Percentiles rank a stretch among this genome's conserved stretches.
phyloP scores from a whole-genome alignment of 1,140 invertebrate genomes.

The Sycobia sp. region DNA sequence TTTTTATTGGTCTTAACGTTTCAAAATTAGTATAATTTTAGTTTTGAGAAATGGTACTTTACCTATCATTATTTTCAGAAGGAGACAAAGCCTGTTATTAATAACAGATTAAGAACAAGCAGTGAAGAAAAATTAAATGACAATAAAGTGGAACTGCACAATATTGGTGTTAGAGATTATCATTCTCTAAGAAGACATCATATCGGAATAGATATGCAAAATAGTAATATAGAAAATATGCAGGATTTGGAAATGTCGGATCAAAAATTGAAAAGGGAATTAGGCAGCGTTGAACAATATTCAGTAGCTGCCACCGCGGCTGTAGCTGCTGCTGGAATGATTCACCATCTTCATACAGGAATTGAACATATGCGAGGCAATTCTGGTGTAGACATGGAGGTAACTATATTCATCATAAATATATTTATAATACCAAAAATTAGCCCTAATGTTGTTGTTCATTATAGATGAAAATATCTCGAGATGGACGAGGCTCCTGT shows the following conservation, averaged over 20 bases:
- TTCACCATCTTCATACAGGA: constrained; percentile 31
- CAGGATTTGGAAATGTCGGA: constrained; percentile 28
- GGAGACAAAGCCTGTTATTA: constrained; percentile 21
- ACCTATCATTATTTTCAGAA: constrained; percentile 9
- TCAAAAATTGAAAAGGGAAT: constrained; percentile 29
- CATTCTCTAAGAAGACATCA: constrained; percentile 29
- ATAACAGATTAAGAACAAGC: constrained; percentile 23
- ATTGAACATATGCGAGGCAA: constrained; percentile 31
- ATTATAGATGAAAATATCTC: constrained; percentile 55
- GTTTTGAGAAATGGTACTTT: no score
- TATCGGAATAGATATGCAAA: constrained; percentile 31
- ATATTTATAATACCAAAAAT: neutral
- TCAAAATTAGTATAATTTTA: no score
- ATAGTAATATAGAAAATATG: constrained; percentile 30
- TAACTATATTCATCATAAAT: neutral
- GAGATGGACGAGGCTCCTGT: constrained; percentile 56
- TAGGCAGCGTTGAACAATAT: constrained; percentile 19
- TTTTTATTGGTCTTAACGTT: no score
- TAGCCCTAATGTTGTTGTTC: neutral
- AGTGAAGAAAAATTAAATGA: constrained; percentile 29
- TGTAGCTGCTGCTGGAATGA: constrained; percentile 32
- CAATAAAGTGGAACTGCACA: constrained; percentile 17
- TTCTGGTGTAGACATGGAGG: constrained; percentile 31
- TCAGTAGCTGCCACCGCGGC: constrained; percentile 26
- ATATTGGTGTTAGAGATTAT: constrained; percentile 30